Conservation (phyloP, 2,797 vertebrate genomes). For the Yasuhikotakia modesta region DNA sequence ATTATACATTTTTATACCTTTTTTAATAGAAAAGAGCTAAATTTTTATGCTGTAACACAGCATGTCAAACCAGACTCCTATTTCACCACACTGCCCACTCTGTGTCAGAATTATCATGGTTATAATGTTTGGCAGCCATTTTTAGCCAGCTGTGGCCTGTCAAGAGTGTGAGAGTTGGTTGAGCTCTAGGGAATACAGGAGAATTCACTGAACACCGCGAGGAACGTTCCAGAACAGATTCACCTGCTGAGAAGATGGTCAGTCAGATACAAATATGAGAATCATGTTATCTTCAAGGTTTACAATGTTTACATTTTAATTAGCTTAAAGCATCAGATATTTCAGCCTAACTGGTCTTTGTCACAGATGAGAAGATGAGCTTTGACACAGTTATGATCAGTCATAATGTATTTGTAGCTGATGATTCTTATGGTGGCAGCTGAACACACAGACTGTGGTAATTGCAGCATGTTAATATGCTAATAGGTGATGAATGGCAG, state of each 20-base stretch:
- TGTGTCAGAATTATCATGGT: slow-evolving; percentile 37
- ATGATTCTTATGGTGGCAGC: slow-evolving; percentile 29
- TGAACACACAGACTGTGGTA: slow-evolving; percentile 20
- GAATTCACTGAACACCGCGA: slow-evolving; percentile 41
- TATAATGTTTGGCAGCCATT: slow-evolving; percentile 40
- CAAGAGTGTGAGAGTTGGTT: slow-evolving; percentile 28
- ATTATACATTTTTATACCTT: too few relatives aligned
- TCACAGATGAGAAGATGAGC: not conserved
- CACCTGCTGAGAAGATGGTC: slow-evolving; percentile 29
- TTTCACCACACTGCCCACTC: slow-evolving; percentile 20
- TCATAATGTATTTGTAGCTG: slow-evolving; percentile 28
- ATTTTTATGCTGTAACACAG: not conserved
- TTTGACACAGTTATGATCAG: slow-evolving; percentile 1
- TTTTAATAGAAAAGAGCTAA: not conserved
- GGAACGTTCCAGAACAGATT: slow-evolving; percentile 43
- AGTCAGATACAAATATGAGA: slow-evolving; percentile 34
- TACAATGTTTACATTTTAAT: not conserved
- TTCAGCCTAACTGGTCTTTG: slow-evolving; percentile 25
- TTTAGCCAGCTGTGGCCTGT: slow-evolving; percentile 48
- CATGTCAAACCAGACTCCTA: not conserved
- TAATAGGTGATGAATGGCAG: slow-evolving; percentile 28
- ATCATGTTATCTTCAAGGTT: not conserved
- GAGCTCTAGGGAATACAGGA: slow-evolving; percentile 25
- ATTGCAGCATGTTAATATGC: slow-evolving; percentile 40
- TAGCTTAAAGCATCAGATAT: slow-evolving; percentile 8